Evolutionary conservation across 2,113 vertebrate species (phyloP).

Genomic region (Psilopsiagon aymara): DNA sequence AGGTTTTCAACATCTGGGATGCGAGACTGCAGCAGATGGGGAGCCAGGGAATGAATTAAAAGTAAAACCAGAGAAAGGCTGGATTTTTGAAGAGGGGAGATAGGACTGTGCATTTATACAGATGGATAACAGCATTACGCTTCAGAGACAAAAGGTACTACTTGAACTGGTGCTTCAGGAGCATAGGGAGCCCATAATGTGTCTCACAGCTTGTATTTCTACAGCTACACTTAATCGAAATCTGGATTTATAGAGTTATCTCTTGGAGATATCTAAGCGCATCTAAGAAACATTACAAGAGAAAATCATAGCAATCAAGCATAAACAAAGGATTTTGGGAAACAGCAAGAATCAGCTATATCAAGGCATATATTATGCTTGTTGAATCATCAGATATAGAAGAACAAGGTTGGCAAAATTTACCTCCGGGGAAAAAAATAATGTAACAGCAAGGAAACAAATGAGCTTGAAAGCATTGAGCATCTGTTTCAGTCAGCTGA

Average conservation of each 20-base stretch:
- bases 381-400: not conserved
- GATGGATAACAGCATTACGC: not conserved
- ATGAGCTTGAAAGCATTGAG: constrained; percentile 25
- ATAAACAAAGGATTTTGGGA: not conserved
- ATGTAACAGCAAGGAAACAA: constrained; percentile 32
- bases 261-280: not conserved
- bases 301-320: not conserved
- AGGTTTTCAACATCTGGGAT: constrained; percentile 43
- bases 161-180: not conserved
- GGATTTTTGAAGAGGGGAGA: not conserved
- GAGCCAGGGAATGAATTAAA: constrained; percentile 5
- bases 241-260: not conserved
- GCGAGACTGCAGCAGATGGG: constrained; percentile 6
- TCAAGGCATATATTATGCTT: not conserved
- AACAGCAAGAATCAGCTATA: constrained; percentile 2
- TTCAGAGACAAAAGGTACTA: not conserved
- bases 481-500: constrained; percentile 44
- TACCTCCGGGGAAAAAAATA: not conserved
- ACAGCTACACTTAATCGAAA: not conserved
- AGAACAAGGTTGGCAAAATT: constrained; percentile 1
- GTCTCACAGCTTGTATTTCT: not conserved
- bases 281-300: not conserved
- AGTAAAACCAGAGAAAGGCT: constrained; percentile 10
- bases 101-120: not conserved
- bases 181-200: not conserved